Base-by-base conservation (phyloP, 2,797 vertebrate genomes). In the Esox masquinongy region DNA sequence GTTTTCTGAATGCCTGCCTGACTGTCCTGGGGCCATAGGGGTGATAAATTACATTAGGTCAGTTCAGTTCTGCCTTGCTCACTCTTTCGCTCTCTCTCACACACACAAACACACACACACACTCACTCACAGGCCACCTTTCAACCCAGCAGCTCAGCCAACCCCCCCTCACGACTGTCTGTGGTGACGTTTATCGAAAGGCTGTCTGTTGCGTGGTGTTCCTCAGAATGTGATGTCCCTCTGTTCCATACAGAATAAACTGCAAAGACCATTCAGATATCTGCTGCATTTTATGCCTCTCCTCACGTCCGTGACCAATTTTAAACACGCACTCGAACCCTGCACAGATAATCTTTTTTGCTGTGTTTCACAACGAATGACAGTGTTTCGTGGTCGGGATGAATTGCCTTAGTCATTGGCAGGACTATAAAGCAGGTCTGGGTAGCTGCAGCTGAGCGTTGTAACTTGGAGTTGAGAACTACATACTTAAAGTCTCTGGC, bases 31-130 rank as follows among this genome's bases (percentile, higher is more conserved):
- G 83, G 79, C 82, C 83, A 82, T 1, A 11, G 0, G 74, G 69
- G 73, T 22, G 0, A 86, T 89, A 85, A 88, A 90, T 90, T 76
- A 84, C 71, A 78, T 73, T 68, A 80, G 77, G 81, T 87, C 78
- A 82, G 73, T 15, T 56, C 74, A 78, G 43, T 14, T 47, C 43
- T 47, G 43, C 43, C 43, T 47, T 14, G 3, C 43, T 47, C 12
- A 7, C 43, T 47, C 43, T 47, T 8, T 11, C 43, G 0, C 11
- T 11, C 43, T 11, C 9, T 14, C 43, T 11, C 43, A 47, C 43
- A 12, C 43, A 12, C 43, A 12, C 43, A 43, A 2, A 43, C 43
- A 43, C 43, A 43, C 43, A 4, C 43, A 43, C 8, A 43, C 43
- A 4, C 43, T 2, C 8, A 7, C 43, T 2, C 43, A 47, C 43